Conservation (phyloP, 1,140 invertebrate species). For the Batillaria attramentaria region DNA sequence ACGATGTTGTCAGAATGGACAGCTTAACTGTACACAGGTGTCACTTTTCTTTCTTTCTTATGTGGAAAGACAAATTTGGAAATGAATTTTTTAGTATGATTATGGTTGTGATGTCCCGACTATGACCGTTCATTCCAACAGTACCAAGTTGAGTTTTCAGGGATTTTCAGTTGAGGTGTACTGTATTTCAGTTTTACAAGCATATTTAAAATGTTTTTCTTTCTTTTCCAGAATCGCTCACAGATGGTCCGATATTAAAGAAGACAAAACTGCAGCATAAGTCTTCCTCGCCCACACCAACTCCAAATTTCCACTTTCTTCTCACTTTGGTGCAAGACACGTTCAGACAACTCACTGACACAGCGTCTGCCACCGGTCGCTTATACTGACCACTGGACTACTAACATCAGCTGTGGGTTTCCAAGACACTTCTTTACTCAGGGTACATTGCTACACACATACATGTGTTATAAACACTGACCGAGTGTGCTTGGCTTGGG, state of each 20-base stretch:
- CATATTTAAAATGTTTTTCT: not conserved
- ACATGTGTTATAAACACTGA: too few species aligned
- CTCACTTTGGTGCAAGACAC: constrained; percentile 19
- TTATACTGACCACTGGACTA: not conserved
- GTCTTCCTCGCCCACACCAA: not conserved
- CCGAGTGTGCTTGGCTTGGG: too few species aligned
- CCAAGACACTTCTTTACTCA: too few species aligned
- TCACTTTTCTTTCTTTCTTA: not conserved
- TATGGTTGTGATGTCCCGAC: not conserved
- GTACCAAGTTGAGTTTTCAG: not conserved
- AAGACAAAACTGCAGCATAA: not conserved
- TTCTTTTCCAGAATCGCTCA: not conserved
- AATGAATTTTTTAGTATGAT: too few species aligned
- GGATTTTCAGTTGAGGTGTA: not conserved
- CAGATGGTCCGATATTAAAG: not conserved
- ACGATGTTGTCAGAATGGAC: not conserved
- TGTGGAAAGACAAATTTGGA: not conserved
- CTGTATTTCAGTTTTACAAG: not conserved
- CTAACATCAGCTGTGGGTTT: not conserved
- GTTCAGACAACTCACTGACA: constrained; percentile 10
- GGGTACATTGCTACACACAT: too few species aligned
- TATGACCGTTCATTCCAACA: not conserved
- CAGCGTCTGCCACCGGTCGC: not conserved
- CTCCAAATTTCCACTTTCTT: constrained; percentile 9
- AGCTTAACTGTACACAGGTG: not conserved